These are phyloP conservation scores for Sclerodermus sp. DNA, from an alignment of 2,888 invertebrate species.

Conservation along the genomic window DNA sequence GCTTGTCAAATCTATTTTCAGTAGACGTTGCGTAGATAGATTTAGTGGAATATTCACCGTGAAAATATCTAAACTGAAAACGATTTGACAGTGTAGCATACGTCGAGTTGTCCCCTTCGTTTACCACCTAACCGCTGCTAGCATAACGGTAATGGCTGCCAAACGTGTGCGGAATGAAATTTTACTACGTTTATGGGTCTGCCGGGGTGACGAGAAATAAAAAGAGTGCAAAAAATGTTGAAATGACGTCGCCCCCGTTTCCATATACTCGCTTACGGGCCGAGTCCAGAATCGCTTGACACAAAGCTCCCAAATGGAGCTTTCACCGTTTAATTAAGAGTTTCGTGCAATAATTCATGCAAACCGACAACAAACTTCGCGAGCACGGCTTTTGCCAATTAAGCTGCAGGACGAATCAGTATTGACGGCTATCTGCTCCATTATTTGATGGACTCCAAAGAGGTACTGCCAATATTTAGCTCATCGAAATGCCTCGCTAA, in stretches of 20 bases:
- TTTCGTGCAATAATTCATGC: conserved; percentile 14
- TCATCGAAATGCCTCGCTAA: no score
- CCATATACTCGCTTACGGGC: background rate
- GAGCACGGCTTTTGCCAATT: no score
- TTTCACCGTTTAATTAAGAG: conserved; percentile 21
- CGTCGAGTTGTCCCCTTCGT: conserved; percentile 6
- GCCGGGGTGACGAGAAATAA: background rate
- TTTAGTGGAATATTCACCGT: conserved; percentile 13
- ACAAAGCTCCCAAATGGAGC: conserved; percentile 12
- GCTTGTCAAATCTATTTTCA: no score
- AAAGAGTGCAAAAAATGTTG: background rate
- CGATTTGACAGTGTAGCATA: background rate
- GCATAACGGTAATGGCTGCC: conserved; percentile 9
- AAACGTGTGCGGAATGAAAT: conserved; percentile 15
- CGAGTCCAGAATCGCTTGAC: conserved; percentile 5
- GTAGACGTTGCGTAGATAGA: no score
- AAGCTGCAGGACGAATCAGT: no score
- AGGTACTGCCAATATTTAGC: no score
- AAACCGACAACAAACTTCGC: conserved; percentile 4
- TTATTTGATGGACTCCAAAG: no score
- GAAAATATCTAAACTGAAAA: conserved; percentile 7
- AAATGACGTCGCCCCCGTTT: background rate
- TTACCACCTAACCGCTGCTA: conserved; percentile 13
- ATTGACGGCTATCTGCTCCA: no score
- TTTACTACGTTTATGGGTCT: conserved; percentile 13